Percentiles rank a stretch among this genome's conserved stretches.
phyloP scores from a whole-genome alignment of 2,797 vertebrate species.

The Otolemur crassicaudatus region DNA sequence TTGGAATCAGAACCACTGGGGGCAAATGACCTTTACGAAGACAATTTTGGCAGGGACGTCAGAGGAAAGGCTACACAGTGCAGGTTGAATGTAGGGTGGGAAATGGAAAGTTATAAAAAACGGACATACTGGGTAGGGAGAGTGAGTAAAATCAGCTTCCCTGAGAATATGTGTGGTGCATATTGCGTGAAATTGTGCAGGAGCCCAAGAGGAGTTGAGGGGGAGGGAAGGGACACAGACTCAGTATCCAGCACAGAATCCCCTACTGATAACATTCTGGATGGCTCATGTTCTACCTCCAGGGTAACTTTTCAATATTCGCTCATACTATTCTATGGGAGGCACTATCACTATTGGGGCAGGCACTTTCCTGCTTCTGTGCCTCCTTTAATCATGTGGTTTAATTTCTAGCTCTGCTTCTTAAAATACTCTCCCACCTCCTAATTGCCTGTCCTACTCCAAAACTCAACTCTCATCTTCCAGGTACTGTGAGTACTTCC shows the following conservation, averaged over 20 bases:
- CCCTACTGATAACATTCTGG: not conserved
- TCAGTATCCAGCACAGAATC: not conserved
- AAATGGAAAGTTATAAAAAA: not conserved
- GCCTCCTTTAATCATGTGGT: not conserved
- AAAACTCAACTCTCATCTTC: not conserved
- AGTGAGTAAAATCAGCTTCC: not conserved
- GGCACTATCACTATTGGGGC: not conserved
- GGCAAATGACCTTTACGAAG: not conserved
- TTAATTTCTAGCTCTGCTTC: not conserved
- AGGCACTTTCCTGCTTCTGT: not conserved
- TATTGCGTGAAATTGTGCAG: not conserved
- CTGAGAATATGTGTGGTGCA: not conserved
- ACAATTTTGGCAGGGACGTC: not conserved
- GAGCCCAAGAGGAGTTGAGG: accelerated
- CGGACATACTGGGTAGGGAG: not conserved
- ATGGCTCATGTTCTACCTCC: not conserved
- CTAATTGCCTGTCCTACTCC: not conserved
- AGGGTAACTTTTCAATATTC: not conserved
- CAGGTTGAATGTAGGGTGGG: not conserved
- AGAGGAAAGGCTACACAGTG: not conserved
- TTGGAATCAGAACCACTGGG: not conserved
- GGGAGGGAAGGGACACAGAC: not conserved
- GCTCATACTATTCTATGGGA: not conserved
- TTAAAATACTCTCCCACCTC: not conserved
- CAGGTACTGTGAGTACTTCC: not conserved